These are phyloP conservation scores for Athene cunicularia DNA, from an alignment of 2,113 vertebrate species.

Conservation along the genomic window DNA sequence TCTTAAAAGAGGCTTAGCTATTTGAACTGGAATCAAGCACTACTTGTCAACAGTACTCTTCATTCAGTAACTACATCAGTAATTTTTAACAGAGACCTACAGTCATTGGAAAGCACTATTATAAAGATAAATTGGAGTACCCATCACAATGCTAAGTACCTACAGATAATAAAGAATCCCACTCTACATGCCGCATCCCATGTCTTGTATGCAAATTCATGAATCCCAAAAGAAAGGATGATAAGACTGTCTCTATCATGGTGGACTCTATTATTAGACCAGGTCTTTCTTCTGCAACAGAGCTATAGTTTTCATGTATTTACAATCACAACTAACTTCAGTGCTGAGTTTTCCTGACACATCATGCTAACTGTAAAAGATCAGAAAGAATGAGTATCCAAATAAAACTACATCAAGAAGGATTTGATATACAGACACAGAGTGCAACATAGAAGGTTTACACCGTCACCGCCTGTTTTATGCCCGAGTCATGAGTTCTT, in stretches of 20 bases:
- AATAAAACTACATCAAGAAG: not conserved
- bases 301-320: not conserved
- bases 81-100: not conserved
- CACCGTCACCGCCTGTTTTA: not conserved
- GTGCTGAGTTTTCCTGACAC: not conserved
- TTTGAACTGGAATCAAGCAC: not conserved
- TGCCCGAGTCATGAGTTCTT: not conserved
- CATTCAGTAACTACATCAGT: not conserved
- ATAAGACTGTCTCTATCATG: not conserved
- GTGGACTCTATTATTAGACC: not conserved
- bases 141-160: not conserved
- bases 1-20: not conserved
- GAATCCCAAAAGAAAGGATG: not conserved
- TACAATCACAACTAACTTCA: not conserved
- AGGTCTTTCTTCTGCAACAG: not conserved
- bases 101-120: not conserved
- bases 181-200: not conserved
- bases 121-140: not conserved
- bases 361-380: not conserved
- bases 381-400: not conserved
- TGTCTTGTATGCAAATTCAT: not conserved
- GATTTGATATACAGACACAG: not conserved
- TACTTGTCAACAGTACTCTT: not conserved
- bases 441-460: not conserved
- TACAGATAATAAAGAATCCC: not conserved